Evolutionary conservation across 2,888 invertebrate genomes (phyloP).

Genomic region (Brachyopa scutellaris): DNA sequence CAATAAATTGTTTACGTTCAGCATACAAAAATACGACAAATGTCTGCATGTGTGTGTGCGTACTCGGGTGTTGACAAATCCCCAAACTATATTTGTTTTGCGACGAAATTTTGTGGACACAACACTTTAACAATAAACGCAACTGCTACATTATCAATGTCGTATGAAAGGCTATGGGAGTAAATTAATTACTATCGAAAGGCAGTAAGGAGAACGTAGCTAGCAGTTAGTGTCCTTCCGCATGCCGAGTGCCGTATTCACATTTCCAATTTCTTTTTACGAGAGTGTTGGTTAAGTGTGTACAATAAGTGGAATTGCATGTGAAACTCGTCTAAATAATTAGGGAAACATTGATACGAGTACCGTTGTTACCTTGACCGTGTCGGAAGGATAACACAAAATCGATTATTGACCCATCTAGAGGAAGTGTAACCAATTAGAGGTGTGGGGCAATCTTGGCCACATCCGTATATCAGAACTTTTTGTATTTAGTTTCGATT

Average conservation of each 20-base stretch:
- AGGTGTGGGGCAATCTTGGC: no score
- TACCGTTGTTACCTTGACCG: not conserved
- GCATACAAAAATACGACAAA: not conserved
- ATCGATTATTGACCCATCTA: no score
- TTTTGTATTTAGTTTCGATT: no score
- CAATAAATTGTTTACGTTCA: slow-evolving; percentile 7
- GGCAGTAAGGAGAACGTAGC: not conserved
- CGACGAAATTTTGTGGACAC: slow-evolving; percentile 65
- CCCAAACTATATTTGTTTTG: slow-evolving; percentile 50
- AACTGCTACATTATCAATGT: slow-evolving; percentile 48
- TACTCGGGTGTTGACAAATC: slow-evolving; percentile 49
- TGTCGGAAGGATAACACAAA: no score
- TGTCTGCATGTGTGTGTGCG: not conserved
- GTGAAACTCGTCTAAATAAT: not conserved
- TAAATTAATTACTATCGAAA: slow-evolving; percentile 58
- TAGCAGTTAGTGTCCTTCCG: not conserved
- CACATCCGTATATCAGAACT: no score
- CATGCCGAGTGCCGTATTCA: slow-evolving; percentile 17
- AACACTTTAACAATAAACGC: slow-evolving; percentile 65
- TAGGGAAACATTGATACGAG: slow-evolving; percentile 1
- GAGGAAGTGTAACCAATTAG: no score
- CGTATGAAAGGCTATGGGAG: not conserved
- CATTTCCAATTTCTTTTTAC: not conserved
- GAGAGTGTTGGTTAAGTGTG: not conserved
- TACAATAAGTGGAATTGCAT: not conserved